These are phyloP conservation scores for Chelonus insularis DNA, from an alignment of 1,140 invertebrate genomes.

Conservation along the genomic window DNA sequence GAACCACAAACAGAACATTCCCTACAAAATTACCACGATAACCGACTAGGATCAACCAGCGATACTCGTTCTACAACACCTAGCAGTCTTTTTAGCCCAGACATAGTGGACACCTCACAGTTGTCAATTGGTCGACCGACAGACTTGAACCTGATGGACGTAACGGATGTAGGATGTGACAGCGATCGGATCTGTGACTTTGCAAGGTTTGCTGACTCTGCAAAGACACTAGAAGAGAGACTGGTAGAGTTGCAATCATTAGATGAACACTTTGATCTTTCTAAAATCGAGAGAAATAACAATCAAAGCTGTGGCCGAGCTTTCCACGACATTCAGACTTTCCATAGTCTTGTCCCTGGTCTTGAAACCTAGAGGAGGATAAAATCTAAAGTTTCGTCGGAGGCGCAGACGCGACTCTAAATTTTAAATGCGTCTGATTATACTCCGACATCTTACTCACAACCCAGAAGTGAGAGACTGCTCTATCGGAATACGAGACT, in stretches of 20 bases:
- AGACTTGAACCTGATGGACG: conserved; percentile 45
- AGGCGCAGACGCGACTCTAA: neutral
- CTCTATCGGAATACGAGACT: conserved; percentile 21
- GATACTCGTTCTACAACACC: conserved; percentile 18
- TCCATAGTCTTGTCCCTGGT: conserved; percentile 71
- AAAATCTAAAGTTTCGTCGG: neutral
- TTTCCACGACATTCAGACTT: conserved; percentile 72
- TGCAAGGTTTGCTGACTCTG: conserved; percentile 45
- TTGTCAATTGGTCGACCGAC: conserved; percentile 31
- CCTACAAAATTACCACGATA: conserved; percentile 33
- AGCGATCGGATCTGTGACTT: conserved; percentile 55
- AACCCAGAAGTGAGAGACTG: neutral
- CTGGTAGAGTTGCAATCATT: conserved; percentile 49
- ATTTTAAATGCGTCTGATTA: neutral
- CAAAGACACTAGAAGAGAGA: conserved; percentile 50
- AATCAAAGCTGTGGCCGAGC: conserved; percentile 67
- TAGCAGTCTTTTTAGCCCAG: conserved; percentile 31
- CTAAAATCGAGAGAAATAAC: conserved; percentile 52
- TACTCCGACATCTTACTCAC: neutral
- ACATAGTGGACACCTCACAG: conserved; percentile 37
- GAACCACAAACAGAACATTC: conserved; percentile 45
- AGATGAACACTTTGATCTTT: conserved; percentile 54
- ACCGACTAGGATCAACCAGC: conserved; percentile 35
- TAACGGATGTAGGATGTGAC: conserved; percentile 44
- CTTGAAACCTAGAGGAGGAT: conserved; percentile 65